phyloP scores from a whole-genome alignment of 2,797 vertebrate species.

The Odontamblyopus lacepedii region DNA sequence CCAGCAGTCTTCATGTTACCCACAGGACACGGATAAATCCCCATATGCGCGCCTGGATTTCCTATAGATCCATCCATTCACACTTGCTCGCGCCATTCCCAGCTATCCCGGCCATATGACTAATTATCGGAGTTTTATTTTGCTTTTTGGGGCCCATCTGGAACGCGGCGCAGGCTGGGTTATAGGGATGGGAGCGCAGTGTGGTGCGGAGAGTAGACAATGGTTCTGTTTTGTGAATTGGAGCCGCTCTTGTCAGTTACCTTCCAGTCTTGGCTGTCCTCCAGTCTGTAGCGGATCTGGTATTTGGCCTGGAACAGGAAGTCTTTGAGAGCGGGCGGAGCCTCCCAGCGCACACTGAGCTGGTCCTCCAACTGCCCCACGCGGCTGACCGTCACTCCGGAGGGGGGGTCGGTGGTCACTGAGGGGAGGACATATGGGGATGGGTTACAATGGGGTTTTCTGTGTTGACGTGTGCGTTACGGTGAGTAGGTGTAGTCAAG shows the following conservation, averaged over 20 bases:
- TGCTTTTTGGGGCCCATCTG: conserved; percentile 22
- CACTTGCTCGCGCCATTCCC: conserved; percentile 29
- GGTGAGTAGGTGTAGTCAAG: not conserved
- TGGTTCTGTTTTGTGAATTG: conserved; percentile 6
- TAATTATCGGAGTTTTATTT: conserved; percentile 11
- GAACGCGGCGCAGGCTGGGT: not conserved
- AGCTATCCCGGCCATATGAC: conserved; percentile 38
- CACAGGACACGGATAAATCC: conserved; percentile 58
- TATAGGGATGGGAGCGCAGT: not conserved
- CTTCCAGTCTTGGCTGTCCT: conserved; percentile 96
- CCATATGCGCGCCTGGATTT: conserved; percentile 42
- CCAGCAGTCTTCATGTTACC: conserved; percentile 55
- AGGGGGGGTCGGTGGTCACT: conserved; percentile 95
- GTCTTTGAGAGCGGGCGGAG: conserved; percentile 91
- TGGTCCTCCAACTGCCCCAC: conserved; percentile 94
- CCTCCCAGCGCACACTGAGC: conserved; percentile 93
- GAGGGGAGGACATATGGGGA: not conserved
- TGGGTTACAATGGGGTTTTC: not conserved
- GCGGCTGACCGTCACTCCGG: conserved; percentile 87
- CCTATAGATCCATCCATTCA: conserved; percentile 48
- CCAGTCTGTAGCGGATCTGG: conserved; percentile 96
- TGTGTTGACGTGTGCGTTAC: not conserved
- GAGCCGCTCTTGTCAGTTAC: conserved; percentile 64
- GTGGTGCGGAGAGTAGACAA: not conserved
- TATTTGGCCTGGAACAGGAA: conserved; percentile 98